Percentiles rank a stretch among this genome's conserved stretches.
phyloP scores from a whole-genome alignment of 53 echinoderm and acorn worm species.

The Echinometra lucunter region DNA sequence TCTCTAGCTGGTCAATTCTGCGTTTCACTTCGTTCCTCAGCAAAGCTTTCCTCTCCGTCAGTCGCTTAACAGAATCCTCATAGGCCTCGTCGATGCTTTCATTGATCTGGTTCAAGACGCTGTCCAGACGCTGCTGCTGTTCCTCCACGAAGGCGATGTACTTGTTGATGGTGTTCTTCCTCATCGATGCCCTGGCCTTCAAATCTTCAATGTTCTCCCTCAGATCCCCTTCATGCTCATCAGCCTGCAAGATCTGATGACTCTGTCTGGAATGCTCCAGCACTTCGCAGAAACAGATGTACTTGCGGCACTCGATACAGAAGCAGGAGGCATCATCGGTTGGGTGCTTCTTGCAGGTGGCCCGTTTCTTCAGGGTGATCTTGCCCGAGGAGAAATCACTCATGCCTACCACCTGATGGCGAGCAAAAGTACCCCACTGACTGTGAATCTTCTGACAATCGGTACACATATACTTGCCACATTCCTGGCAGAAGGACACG shows the following conservation, averaged over 20 bases:
- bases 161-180: slow-evolving; percentile 49
- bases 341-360: slow-evolving; percentile 53
- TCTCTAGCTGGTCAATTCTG: slow-evolving; percentile 49
- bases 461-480: slow-evolving; percentile 48
- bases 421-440: not conserved
- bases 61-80: slow-evolving; percentile 28
- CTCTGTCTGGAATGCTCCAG: slow-evolving; percentile 40
- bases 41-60: slow-evolving; percentile 39
- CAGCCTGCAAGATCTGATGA: slow-evolving; percentile 40
- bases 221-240: slow-evolving; percentile 48
- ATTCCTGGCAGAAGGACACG: slow-evolving; percentile 21
- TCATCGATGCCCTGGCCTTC: not conserved
- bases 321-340: slow-evolving; percentile 35
- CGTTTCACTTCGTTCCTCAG: slow-evolving; percentile 41
- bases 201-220: slow-evolving; percentile 35
- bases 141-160: slow-evolving; percentile 46
- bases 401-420: slow-evolving; percentile 27
- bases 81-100: slow-evolving; percentile 53
- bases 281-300: slow-evolving; percentile 51
- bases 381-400: slow-evolving; percentile 11
- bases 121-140: slow-evolving; percentile 52
- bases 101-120: slow-evolving; percentile 32
- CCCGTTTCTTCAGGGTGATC: slow-evolving; percentile 48
- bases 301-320: slow-evolving; percentile 46
- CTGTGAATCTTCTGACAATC: slow-evolving; percentile 42